Conservation (phyloP, 2,888 invertebrate genomes). For the Scelioninae gen. 1 region DNA sequence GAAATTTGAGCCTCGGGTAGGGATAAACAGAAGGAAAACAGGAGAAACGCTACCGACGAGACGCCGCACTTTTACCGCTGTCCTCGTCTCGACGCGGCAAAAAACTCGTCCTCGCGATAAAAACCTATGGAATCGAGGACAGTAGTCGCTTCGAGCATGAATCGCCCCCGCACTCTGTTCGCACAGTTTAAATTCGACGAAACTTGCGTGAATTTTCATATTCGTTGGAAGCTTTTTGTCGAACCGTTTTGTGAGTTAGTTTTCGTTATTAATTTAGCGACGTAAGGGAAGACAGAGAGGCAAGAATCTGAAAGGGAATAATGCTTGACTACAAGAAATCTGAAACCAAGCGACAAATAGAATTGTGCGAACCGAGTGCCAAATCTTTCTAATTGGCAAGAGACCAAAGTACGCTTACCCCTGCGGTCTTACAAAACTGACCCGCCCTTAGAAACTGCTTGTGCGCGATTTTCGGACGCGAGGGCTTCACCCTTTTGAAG, state of each 20-base stretch:
- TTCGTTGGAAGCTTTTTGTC: conserved; percentile 1
- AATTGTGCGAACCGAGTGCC: conserved; percentile 43
- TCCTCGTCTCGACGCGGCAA: not conserved
- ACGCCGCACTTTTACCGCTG: no score
- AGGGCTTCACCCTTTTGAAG: conserved; percentile 44
- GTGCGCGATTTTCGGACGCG: conserved; percentile 15
- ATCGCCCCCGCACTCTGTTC: conserved; percentile 16
- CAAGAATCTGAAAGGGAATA: conserved; percentile 18
- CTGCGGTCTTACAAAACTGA: conserved; percentile 40
- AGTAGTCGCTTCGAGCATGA: conserved; percentile 57
- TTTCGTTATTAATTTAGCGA: no score
- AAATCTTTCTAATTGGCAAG: conserved; percentile 60
- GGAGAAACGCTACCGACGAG: no score
- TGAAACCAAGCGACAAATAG: conserved; percentile 55
- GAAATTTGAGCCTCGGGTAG: no score
- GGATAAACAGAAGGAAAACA: no score
- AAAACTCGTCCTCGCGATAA: conserved; percentile 66
- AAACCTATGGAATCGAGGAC: conserved; percentile 67
- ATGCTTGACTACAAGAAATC: conserved; percentile 33
- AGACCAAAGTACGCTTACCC: conserved; percentile 51
- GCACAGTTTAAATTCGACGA: no score
- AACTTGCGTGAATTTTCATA: no score
- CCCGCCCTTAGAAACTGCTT: conserved; percentile 36
- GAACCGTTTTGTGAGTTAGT: no score
- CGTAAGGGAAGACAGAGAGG: no score